A percentile compares a stretch with the other conserved stretches of the same genome.
Conservation (phyloP, 2,888 invertebrate genomes). For the Parnassius apollo region DNA sequence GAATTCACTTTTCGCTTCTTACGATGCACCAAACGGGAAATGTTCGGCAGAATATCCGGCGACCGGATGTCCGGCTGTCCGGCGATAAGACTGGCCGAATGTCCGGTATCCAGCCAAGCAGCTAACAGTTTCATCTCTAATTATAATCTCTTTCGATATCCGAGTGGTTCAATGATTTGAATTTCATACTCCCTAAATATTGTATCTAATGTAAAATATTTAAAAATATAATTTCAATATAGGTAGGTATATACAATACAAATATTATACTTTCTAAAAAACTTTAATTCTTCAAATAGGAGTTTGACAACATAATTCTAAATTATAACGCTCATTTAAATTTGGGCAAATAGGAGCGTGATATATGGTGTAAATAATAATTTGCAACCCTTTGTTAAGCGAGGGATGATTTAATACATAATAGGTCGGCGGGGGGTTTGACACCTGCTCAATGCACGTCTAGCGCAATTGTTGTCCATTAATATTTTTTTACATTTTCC, state of each 20-base stretch:
- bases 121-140: too few relatives aligned
- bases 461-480: conserved; percentile 35
- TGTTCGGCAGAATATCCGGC: too few relatives aligned
- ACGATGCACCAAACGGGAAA: too few relatives aligned
- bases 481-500: too few relatives aligned
- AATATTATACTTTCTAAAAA: conserved; percentile 12
- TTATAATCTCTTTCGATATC: too few relatives aligned
- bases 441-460: conserved; percentile 65
- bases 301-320: conserved; percentile 67
- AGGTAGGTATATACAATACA: background rate
- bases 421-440: conserved; percentile 47
- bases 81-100: too few relatives aligned
- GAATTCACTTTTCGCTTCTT: too few relatives aligned
- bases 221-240: background rate
- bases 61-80: too few relatives aligned
- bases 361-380: conserved; percentile 76
- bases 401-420: conserved; percentile 58
- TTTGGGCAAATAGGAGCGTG: conserved; percentile 64
- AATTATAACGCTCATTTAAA: conserved; percentile 72
- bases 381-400: conserved; percentile 73
- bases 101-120: too few relatives aligned
- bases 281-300: conserved; percentile 21
- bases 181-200: too few relatives aligned
- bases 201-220: too few relatives aligned
- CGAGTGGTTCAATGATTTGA: too few relatives aligned